These are phyloP conservation scores for Orussus abietinus DNA, from an alignment of 1,140 invertebrate genomes.

Conservation along the genomic window DNA sequence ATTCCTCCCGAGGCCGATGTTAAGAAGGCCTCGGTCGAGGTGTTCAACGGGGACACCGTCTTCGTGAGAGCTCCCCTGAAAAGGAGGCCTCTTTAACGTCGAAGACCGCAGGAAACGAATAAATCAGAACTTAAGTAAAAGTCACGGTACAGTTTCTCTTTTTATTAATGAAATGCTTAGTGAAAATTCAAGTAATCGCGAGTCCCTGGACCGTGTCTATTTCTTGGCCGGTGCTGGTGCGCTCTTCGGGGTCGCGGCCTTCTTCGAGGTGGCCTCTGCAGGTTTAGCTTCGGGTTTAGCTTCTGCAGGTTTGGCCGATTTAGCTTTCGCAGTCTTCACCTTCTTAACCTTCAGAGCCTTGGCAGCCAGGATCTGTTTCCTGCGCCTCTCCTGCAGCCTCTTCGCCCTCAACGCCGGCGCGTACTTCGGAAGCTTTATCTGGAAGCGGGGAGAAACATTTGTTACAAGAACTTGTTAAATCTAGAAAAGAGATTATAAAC, in stretches of 20 bases:
- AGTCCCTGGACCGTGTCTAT: slow-evolving; percentile 13
- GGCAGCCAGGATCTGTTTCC: slow-evolving; percentile 52
- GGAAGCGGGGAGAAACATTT: slow-evolving; percentile 23
- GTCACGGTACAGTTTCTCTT: slow-evolving; percentile 11
- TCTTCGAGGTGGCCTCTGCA: slow-evolving; percentile 15
- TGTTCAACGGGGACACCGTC: slow-evolving; percentile 19
- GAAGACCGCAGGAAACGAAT: slow-evolving; percentile 6
- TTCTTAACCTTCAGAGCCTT: slow-evolving; percentile 55
- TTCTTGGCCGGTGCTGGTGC: slow-evolving; percentile 22
- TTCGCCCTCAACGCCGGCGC: slow-evolving; percentile 54
- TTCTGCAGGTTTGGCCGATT: slow-evolving; percentile 20
- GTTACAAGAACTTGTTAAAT: slow-evolving; percentile 9
- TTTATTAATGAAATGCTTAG: too few relatives aligned
- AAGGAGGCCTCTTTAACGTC: slow-evolving; percentile 1
- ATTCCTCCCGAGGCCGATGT: slow-evolving; percentile 23
- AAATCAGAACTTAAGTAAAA: slow-evolving; percentile 23
- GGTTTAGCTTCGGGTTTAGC: slow-evolving; percentile 6
- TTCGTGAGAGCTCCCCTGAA: slow-evolving; percentile 16
- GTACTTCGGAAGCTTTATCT: slow-evolving; percentile 56
- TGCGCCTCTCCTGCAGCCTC: slow-evolving; percentile 53
- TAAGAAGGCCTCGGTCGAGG: slow-evolving; percentile 21
- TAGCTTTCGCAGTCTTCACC: slow-evolving; percentile 46
- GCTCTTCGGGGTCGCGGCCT: slow-evolving; percentile 1
- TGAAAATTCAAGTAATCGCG: too few relatives aligned
- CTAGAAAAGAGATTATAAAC: slow-evolving; percentile 11